These are phyloP conservation scores for Shinisaurus crocodilurus DNA, from an alignment of 2,113 vertebrate genomes.

Conservation along the genomic window DNA sequence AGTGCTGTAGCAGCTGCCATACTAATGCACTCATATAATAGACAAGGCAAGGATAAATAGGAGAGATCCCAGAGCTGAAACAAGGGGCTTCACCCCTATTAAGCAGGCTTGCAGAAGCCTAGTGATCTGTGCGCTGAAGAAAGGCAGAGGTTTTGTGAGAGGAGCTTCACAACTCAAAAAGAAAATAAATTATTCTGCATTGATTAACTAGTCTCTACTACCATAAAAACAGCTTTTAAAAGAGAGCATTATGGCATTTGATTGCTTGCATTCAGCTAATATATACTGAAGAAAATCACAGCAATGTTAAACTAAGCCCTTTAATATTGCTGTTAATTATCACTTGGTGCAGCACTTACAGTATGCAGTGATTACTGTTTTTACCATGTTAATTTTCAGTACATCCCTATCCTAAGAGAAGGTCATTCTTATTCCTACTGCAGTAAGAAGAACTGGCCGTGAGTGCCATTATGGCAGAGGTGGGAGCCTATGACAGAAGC, in stretches of 20 bases:
- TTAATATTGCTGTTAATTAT: slow-evolving; percentile 3
- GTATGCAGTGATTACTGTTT: background rate
- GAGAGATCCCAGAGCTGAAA: slow-evolving; percentile 56
- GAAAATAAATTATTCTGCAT: slow-evolving; percentile 44
- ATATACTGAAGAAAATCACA: slow-evolving; percentile 3
- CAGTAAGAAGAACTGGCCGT: background rate
- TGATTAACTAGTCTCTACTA: slow-evolving; percentile 41
- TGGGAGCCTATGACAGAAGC: background rate
- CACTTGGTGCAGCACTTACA: slow-evolving; percentile 2
- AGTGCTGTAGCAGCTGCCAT: slow-evolving; percentile 53
- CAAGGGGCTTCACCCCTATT: slow-evolving; percentile 67
- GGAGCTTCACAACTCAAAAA: slow-evolving; percentile 33
- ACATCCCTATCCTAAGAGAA: background rate
- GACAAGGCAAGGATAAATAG: slow-evolving; percentile 42
- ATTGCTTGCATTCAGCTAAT: slow-evolving; percentile 26
- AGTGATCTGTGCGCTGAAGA: slow-evolving; percentile 40
- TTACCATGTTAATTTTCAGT: slow-evolving; percentile 4
- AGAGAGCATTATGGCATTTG: slow-evolving; percentile 24
- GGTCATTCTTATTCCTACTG: background rate
- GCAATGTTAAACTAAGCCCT: slow-evolving; percentile 8
- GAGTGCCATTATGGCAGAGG: background rate
- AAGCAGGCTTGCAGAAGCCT: slow-evolving; percentile 60
- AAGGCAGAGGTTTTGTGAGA: slow-evolving; percentile 47
- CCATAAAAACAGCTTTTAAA: slow-evolving; percentile 45
- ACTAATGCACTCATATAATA: slow-evolving; percentile 59